phyloP scores from a whole-genome alignment of 2,113 vertebrate genomes.

The Crotalus horridus region DNA sequence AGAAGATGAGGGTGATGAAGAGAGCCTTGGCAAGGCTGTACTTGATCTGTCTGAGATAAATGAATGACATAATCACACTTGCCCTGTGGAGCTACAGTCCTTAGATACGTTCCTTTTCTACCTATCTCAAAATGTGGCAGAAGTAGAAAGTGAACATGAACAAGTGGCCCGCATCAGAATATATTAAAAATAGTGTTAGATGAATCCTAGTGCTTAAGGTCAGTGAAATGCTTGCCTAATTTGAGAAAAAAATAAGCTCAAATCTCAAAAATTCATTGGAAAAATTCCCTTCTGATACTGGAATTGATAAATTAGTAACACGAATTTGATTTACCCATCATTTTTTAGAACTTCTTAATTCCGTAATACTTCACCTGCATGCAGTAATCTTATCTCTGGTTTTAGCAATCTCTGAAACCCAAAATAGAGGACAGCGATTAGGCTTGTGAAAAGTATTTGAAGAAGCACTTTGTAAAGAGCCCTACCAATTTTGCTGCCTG shows the following conservation, averaged over 20 bases:
- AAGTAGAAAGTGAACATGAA: not conserved
- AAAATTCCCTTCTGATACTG: not conserved
- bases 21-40: slow-evolving; percentile 68
- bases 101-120: not conserved
- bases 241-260: not conserved
- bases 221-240: not conserved
- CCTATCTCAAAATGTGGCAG: not conserved
- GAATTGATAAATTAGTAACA: not conserved
- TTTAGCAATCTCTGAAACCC: not conserved
- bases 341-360: not conserved
- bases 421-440: not conserved
- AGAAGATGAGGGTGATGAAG: slow-evolving; percentile 46
- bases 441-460: not conserved
- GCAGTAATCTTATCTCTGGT: not conserved
- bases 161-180: not conserved
- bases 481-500: not conserved
- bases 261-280: not conserved
- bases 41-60: slow-evolving; percentile 7
- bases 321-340: not conserved
- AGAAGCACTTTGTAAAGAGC: not conserved
- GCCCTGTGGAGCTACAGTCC: not conserved
- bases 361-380: not conserved
- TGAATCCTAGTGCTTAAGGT: not conserved
- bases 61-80: slow-evolving; percentile 16
- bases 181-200: not conserved